Evolutionary conservation across 1,140 invertebrate genomes (phyloP).

Genomic region (Achroia grisella): DNA sequence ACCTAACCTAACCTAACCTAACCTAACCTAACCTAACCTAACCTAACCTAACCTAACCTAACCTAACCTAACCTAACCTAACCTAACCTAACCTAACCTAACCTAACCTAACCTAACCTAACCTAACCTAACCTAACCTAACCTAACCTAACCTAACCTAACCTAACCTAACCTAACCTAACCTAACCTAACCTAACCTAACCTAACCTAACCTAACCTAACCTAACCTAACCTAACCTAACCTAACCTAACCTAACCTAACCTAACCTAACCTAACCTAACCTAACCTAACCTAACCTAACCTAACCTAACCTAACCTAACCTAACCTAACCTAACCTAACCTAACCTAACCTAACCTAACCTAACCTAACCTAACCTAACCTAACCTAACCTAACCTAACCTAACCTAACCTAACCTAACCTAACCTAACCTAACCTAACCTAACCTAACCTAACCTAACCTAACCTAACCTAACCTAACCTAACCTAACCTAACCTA

Average conservation of each 20-base stretch:
- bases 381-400: slow-evolving; percentile 24
- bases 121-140: slow-evolving; percentile 19
- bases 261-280: slow-evolving; percentile 23
- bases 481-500: slow-evolving; percentile 11
- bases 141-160: slow-evolving; percentile 22
- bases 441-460: slow-evolving; percentile 7
- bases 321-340: slow-evolving; percentile 20
- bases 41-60: slow-evolving; percentile 22
- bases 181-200: slow-evolving; percentile 20
- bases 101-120: slow-evolving; percentile 22
- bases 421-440: slow-evolving; percentile 7
- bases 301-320: slow-evolving; percentile 20
- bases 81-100: slow-evolving; percentile 19
- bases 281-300: slow-evolving; percentile 19
- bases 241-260: slow-evolving; percentile 22
- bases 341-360: slow-evolving; percentile 15
- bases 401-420: slow-evolving; percentile 13
- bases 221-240: slow-evolving; percentile 22
- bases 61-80: slow-evolving; percentile 21
- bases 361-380: slow-evolving; percentile 21
- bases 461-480: slow-evolving; percentile 9
- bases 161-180: slow-evolving; percentile 23
- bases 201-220: slow-evolving; percentile 22
- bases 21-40: slow-evolving; percentile 18
- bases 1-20: slow-evolving; percentile 24